Base-by-base conservation (phyloP, 2,888 invertebrate genomes). In the Drosophila gaucha region DNA sequence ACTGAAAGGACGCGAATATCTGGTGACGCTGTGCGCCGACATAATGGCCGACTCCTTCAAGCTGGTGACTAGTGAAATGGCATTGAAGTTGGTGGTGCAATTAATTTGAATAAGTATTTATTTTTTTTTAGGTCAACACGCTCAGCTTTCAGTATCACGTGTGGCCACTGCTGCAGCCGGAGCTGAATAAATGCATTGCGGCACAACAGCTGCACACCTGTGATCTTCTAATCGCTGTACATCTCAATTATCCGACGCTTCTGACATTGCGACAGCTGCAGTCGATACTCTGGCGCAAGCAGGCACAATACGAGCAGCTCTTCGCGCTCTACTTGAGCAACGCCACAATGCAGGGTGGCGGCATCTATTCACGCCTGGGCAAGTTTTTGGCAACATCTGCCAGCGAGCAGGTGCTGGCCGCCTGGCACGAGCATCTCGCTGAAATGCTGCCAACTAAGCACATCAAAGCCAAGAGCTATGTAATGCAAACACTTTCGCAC, bases 1-100 rank as follows among this genome's bases (percentile, higher is more conserved):
- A 14, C 36, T 86, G 0, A 77, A 66, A 1, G 82, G 78, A 14
- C 67, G 80, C 8, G 87, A 76, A 6, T 80, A 80, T 38, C 41
- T 86, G 20, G 26, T 70, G 2, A 12, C 57, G 6, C 35, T 80
- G 47, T 51, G 57, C 20, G 47, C 60, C 0, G 65, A 69, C 6
- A 58, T 84, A 0, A 33, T 84, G 6, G 49, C 54, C 0, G 43
- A 44, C 0, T 70, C 70, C 9, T 84, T 80, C 1, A 31, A 38
- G 1, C 6, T 58, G 39, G 80, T 86, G 18, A 0, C n/a, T n/a
- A n/a, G n/a, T n/a, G n/a, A n/a, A n/a, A n/a, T n/a, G n/a, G 39
- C 24, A 18, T 3, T 9, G 9, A 31, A 38, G 24, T 8, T 2
- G 1, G 3, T 9, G 2, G 14, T 10, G 5, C 2, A n/a, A 22